Base-by-base conservation (phyloP, 2,888 invertebrate genomes). In the Epicampocera succincta region DNA sequence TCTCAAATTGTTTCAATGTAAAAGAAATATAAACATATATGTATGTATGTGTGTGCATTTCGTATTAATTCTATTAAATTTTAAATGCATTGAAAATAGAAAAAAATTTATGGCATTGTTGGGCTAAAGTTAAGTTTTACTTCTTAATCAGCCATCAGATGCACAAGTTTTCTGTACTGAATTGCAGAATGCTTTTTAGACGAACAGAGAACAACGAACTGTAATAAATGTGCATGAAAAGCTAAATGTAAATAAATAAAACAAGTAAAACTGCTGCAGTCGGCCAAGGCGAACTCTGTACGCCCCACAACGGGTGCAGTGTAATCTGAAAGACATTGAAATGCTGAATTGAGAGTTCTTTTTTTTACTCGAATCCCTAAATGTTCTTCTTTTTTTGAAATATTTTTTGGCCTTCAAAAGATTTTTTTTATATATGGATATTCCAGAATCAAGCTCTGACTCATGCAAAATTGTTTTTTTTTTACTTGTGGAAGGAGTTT, bases 61-160 rank as follows among this genome's bases (percentile, higher is more conserved):
- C 17, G 6, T 33, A 9, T 33, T 33, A 33, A 33, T 33, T 33
- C 33, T 33, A 9, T 9, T 33, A 6, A 33, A 9, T 9, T 8
- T 33, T 9, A 63, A 66, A 73, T 61, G 46, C 19, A 66, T 54
- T 61, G 65, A 17, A 46, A 60, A 54, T 33, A 13, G 29, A 19
- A 50, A 68, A 68, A 52, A 42, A 19, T 75, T 75, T 76, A 74
- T 65, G 72, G 42, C 69, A 63, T 69, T 69, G 73, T 76, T 80
- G 76, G 54, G 50, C 38, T 65, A 60, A 72, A 56, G 54, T 56
- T 17, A n/a, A 63, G 48, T 48, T 56, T 71, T 65, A 69, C 68
- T 76, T 71, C 81, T 66, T 82, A 82, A 80, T 74, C 82, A 82
- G 65, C 54, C 44, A 61, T 76, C 73, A 69, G 79, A 73, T 38